A percentile compares a stretch with the other conserved stretches of the same genome.
Conservation (phyloP, 2,113 vertebrate species). For the Poeciliopsis occidentalis region DNA sequence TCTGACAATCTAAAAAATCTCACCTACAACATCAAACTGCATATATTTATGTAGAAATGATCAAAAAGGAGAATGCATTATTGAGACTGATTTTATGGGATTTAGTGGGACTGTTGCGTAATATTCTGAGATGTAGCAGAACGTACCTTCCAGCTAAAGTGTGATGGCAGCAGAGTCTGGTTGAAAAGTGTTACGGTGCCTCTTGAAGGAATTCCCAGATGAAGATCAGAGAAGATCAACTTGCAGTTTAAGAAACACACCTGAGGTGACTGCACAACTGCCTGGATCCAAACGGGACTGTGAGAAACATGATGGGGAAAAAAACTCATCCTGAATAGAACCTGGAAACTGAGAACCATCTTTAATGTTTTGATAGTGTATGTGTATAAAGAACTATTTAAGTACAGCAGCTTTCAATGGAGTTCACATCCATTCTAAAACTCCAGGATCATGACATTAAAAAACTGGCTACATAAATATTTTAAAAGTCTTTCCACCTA, state of each 20-base stretch:
- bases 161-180: constrained; percentile 85
- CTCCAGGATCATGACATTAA: too few relatives aligned
- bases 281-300: constrained; percentile 87
- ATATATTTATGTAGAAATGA: neutral
- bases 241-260: constrained; percentile 83
- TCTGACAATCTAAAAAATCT: neutral
- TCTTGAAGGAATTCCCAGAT: constrained; percentile 79
- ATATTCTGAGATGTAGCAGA: neutral
- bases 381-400: neutral
- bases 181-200: constrained; percentile 82
- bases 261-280: constrained; percentile 86
- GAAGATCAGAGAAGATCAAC: constrained; percentile 82
- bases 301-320: constrained; percentile 37
- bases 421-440: too few relatives aligned
- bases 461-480: neutral
- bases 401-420: neutral
- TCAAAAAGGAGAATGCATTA: neutral
- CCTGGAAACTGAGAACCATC: neutral
- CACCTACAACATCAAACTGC: neutral
- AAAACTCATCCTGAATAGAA: neutral
- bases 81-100: neutral
- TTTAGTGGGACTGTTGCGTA: too few relatives aligned
- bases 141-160: constrained; percentile 84
- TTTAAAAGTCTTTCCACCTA: neutral
- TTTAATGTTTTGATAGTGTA: neutral